These are phyloP conservation scores for Ptilorrhoa leucosticta DNA, from an alignment of 2,113 vertebrate genomes.

Conservation along the genomic window DNA sequence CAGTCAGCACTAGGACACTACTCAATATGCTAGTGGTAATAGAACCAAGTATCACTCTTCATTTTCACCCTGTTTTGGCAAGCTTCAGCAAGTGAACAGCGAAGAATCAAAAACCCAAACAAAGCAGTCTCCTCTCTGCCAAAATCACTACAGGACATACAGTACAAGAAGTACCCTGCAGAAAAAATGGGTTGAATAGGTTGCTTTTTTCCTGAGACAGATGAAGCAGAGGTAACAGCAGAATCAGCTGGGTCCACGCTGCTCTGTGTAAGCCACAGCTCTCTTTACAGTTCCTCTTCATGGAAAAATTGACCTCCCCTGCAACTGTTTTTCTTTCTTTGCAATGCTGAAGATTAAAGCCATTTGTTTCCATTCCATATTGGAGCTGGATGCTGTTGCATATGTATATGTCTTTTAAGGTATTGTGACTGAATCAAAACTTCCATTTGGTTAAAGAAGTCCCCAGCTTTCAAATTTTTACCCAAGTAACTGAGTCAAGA, in stretches of 20 bases:
- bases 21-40: neutral
- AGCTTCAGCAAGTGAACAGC: neutral
- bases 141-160: neutral
- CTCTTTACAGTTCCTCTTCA: neutral
- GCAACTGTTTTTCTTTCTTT: neutral
- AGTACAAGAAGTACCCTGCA: neutral
- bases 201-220: neutral
- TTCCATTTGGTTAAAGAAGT: neutral
- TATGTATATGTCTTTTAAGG: neutral
- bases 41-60: neutral
- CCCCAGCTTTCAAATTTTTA: neutral
- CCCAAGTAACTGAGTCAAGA: neutral
- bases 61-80: neutral
- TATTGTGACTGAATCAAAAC: neutral
- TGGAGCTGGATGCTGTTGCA: neutral
- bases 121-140: neutral
- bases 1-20: neutral
- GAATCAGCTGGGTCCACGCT: neutral
- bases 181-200: neutral
- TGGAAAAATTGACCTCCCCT: neutral
- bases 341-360: neutral
- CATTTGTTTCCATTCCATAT: neutral
- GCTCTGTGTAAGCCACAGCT: neutral
- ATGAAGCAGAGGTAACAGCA: neutral
- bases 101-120: neutral